Evolutionary conservation across 1,140 invertebrate species (phyloP).

Genomic region (Eriocheir sinensis): DNA sequence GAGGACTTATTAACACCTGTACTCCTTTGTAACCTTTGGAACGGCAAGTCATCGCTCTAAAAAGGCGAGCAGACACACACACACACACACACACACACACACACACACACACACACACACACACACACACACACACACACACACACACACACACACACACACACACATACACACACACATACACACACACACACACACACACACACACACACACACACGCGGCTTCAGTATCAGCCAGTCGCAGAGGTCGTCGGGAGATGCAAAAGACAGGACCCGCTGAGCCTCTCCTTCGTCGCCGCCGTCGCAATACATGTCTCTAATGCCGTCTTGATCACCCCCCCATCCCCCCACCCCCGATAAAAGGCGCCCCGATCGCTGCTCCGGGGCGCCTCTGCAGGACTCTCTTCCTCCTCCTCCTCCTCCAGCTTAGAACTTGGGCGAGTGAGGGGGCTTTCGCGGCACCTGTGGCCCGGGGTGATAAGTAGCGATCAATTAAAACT

Average conservation of each 20-base stretch:
- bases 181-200: too few relatives aligned
- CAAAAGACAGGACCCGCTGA: not conserved
- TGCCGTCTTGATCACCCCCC: not conserved
- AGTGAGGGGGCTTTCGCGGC: not conserved
- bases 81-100: slow-evolving; percentile 7
- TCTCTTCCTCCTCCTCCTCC: not conserved
- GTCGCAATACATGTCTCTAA: not conserved
- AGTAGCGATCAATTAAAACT: slow-evolving; percentile 26
- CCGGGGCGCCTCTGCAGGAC: not conserved
- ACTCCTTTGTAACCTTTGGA: not conserved
- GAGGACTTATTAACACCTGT: not conserved
- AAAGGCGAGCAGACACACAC: not conserved
- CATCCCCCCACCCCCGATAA: too few relatives aligned
- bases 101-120: slow-evolving; percentile 22
- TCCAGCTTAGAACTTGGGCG: not conserved
- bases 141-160: not conserved
- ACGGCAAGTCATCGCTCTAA: not conserved
- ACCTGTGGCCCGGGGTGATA: not conserved
- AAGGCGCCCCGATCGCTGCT: not conserved
- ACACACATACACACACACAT: too few relatives aligned
- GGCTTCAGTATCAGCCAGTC: not conserved
- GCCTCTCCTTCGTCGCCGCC: not conserved
- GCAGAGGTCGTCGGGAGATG: not conserved
- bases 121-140: slow-evolving; percentile 13
- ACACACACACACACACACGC: too few relatives aligned